Evolutionary conservation across 2,888 invertebrate genomes (phyloP).

Genomic region (Achlya flavicornis): DNA sequence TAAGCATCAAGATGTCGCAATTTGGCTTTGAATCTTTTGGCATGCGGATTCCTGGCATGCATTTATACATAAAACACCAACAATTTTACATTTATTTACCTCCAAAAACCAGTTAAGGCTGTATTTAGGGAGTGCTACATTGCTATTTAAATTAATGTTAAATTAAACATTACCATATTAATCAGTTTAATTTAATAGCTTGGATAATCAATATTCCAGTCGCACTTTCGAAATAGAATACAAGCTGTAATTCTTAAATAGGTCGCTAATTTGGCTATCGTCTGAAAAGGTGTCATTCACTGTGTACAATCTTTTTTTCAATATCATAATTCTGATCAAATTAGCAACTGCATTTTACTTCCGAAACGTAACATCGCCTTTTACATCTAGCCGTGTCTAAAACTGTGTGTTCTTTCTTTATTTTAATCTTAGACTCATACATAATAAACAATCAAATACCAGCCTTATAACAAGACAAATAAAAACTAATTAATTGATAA

Average conservation of each 20-base stretch:
- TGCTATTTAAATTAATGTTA: not conserved
- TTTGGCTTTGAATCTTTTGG: slow-evolving; percentile 31
- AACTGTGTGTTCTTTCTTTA: no score
- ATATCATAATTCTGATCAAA: no score
- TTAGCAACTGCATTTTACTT: no score
- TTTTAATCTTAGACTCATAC: no score
- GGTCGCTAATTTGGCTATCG: no score
- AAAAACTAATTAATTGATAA: not conserved
- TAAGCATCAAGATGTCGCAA: slow-evolving; percentile 26
- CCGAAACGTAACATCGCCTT: not conserved
- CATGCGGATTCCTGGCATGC: slow-evolving; percentile 13
- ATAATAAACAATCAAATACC: not conserved
- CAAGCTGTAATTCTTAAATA: not conserved
- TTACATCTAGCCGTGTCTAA: not conserved
- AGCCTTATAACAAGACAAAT: not conserved
- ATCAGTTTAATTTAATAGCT: not conserved
- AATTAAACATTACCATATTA: not conserved
- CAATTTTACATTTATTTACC: not conserved
- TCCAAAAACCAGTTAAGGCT: slow-evolving; percentile 2
- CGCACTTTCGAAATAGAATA: not conserved
- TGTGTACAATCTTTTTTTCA: no score
- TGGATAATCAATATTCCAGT: not conserved
- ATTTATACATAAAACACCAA: not conserved
- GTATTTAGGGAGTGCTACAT: not conserved
- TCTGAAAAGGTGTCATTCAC: no score